Evolutionary conservation across 64 coral and sea anemone genomes (phyloP), one percentile per base, ranked within the genome.

Genomic region (Montipora foliosa): DNA sequence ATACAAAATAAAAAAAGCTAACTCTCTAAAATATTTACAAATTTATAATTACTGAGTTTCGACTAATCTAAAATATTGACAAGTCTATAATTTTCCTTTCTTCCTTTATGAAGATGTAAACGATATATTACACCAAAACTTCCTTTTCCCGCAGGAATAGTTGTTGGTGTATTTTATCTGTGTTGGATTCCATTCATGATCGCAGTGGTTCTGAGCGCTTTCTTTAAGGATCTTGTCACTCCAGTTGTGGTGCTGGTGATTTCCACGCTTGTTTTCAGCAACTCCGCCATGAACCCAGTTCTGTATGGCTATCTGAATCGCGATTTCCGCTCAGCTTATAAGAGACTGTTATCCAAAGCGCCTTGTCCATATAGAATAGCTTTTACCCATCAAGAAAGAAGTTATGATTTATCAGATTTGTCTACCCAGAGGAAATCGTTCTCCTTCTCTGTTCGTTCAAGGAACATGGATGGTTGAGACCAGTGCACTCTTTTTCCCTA

Each of bases 131-230:
- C 13, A 49, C 64, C 17, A 47, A 14, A 25, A 10, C 13, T 14
- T 47, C 11, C 68, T 90, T 84, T 84, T 90, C 15, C 60, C 6
- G 6, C 50, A 94, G 93, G 93, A 52, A 59, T 84, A 4, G 93
- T 94, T 6, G 93, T 94, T 6, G 93, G 93, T 0, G 72, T 90
- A 21, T 94, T 94, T 20, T 94, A 94, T 66, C 44, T 94, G 67
- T 94, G 93, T 62, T 94, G 93, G 93, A 90, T 94, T n/a, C 93
- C 93, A 0, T 94, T 94, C 87, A 90, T 94, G 93, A 44, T 94
- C 0, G 93, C 93, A 25, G 83, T 94, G 44, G 62, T 94, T 5
- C 44, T 94, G 15, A 94, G 93, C 29, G 93, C 89, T 5, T 83
- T 94, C 45, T 51, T 44, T 55, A 90, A 94, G 19, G 21, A 60